Evolutionary conservation across 2,888 invertebrate genomes (phyloP).

Genomic region (Tanypteryx hageni): DNA sequence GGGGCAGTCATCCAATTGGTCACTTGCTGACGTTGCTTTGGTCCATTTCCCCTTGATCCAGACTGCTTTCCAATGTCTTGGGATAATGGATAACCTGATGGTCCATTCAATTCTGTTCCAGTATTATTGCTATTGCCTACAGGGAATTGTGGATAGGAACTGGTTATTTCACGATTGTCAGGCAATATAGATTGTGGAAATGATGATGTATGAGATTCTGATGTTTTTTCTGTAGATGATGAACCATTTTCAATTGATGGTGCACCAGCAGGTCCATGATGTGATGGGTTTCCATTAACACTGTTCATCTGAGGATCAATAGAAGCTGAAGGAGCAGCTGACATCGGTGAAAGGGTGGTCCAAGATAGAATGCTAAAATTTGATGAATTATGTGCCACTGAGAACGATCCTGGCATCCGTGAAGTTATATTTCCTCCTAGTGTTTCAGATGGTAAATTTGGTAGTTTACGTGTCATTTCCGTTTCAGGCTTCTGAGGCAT

Average conservation of each 20-base stretch:
- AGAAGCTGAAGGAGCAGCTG: slow-evolving; percentile 52
- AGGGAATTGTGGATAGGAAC: slow-evolving; percentile 2
- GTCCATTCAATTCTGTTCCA: slow-evolving; percentile 8
- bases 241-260: slow-evolving; percentile 1
- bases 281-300: neutral
- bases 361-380: slow-evolving; percentile 75
- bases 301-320: slow-evolving; percentile 23
- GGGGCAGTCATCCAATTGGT: slow-evolving; percentile 59
- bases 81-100: neutral
- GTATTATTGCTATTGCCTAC: neutral
- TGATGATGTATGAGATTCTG: neutral
- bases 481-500: slow-evolving; percentile 36
- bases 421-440: slow-evolving; percentile 11
- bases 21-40: slow-evolving; percentile 51
- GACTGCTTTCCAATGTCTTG: slow-evolving; percentile 32
- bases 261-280: neutral
- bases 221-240: slow-evolving; percentile 3
- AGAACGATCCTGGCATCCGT: slow-evolving; percentile 48
- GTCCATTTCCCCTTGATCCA: slow-evolving; percentile 28
- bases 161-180: neutral
- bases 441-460: neutral
- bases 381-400: slow-evolving; percentile 73
- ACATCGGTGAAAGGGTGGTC: slow-evolving; percentile 73
- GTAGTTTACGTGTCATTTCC: slow-evolving; percentile 5
- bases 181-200: neutral